Conservation (phyloP, 2,797 vertebrate genomes). For the Chiloscyllium punctatum region DNA sequence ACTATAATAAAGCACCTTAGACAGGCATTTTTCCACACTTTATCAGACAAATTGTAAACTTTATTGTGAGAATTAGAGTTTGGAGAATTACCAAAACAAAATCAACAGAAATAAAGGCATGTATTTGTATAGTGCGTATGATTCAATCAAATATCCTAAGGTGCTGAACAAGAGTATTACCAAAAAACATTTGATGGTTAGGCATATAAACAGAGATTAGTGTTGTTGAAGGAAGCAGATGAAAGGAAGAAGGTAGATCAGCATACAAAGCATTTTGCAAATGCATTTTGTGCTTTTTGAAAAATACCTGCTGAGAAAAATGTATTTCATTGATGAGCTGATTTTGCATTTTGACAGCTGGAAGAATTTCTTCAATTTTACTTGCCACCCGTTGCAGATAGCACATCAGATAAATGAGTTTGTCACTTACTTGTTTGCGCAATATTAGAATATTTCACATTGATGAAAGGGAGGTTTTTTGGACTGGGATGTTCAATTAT, state of each 20-base stretch:
- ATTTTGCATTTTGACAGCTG: slow-evolving; percentile 14
- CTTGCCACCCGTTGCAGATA: not conserved
- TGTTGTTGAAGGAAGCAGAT: not conserved
- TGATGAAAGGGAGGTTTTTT: not conserved
- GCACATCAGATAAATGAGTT: not conserved
- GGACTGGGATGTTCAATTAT: no score
- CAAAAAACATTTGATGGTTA: not conserved
- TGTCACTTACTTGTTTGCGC: not conserved
- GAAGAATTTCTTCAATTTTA: not conserved
- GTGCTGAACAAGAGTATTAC: not conserved
- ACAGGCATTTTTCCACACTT: not conserved
- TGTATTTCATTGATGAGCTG: slow-evolving; percentile 3
- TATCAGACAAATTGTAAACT: not conserved
- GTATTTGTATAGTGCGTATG: not conserved
- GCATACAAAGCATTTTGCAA: not conserved
- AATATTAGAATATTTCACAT: not conserved
- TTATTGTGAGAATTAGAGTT: not conserved
- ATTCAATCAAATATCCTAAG: not conserved
- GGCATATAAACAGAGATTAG: not conserved
- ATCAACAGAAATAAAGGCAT: not conserved
- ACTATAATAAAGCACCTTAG: not conserved
- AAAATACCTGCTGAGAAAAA: slow-evolving; percentile 5
- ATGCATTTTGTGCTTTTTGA: not conserved
- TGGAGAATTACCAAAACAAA: not conserved
- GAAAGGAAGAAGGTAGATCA: not conserved